These are phyloP conservation scores for Vanessa atalanta DNA, from an alignment of 1,140 invertebrate species.

Conservation along the genomic window DNA sequence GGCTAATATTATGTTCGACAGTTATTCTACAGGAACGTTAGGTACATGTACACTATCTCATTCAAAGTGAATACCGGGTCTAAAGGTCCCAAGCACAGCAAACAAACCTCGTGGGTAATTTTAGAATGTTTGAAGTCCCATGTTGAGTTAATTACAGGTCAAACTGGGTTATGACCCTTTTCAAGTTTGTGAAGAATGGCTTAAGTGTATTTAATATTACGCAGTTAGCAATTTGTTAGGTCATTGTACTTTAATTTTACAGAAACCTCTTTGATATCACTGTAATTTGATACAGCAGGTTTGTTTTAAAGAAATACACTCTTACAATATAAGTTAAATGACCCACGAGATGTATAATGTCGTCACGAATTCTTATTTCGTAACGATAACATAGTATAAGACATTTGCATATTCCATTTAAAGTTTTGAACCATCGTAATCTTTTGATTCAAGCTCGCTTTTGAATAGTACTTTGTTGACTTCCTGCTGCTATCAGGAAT, in stretches of 20 bases:
- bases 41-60: not conserved
- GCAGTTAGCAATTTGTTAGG: conserved; percentile 37
- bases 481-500: conserved; percentile 12
- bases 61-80: conserved; percentile 23
- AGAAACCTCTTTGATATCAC: conserved; percentile 27
- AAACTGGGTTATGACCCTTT: conserved; percentile 48
- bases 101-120: conserved; percentile 41
- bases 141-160: conserved; percentile 51
- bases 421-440: not conserved
- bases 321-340: not conserved
- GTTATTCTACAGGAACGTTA: too few species aligned
- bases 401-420: not conserved
- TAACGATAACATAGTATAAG: not conserved
- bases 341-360: not conserved
- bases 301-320: conserved; percentile 1
- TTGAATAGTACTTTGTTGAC: conserved; percentile 7
- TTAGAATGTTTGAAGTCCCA: conserved; percentile 42
- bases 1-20: too few species aligned
- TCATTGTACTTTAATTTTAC: conserved; percentile 41
- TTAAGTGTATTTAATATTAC: conserved; percentile 29
- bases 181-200: conserved; percentile 35
- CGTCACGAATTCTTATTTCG: not conserved
- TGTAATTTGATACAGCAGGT: conserved; percentile 29
- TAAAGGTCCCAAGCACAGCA: conserved; percentile 18
- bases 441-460: not conserved